These are phyloP conservation scores for Hofmannophila pseudospretella DNA, from an alignment of 2,888 invertebrate species.

Conservation along the genomic window DNA sequence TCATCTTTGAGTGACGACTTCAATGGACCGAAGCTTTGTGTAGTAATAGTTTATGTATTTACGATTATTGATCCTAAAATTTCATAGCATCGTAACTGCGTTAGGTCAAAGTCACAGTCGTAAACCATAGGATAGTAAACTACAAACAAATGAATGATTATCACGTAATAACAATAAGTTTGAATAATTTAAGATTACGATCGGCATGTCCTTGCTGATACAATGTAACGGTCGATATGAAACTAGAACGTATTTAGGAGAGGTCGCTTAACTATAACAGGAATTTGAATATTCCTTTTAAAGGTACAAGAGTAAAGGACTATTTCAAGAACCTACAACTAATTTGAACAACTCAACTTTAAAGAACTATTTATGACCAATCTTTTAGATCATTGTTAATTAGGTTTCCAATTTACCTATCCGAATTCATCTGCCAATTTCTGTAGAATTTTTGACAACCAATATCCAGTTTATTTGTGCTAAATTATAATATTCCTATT, in stretches of 20 bases:
- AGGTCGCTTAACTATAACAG: background rate
- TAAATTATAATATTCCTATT: too few relatives aligned
- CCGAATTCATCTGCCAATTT: too few relatives aligned
- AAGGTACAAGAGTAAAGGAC: too few relatives aligned
- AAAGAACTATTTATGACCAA: too few relatives aligned
- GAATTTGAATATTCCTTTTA: too few relatives aligned
- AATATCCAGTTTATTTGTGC: too few relatives aligned
- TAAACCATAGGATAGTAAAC: constrained; percentile 21
- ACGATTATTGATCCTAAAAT: constrained; percentile 7
- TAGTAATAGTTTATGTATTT: background rate
- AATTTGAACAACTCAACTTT: too few relatives aligned
- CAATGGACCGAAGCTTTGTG: background rate
- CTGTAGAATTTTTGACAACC: too few relatives aligned
- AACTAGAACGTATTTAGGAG: background rate
- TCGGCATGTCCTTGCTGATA: constrained; percentile 39
- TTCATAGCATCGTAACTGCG: constrained; percentile 16
- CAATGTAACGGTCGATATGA: constrained; percentile 25
- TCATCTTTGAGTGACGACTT: too few relatives aligned
- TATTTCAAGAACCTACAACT: too few relatives aligned
- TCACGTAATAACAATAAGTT: constrained; percentile 42
- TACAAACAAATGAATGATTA: constrained; percentile 34
- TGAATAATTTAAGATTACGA: constrained; percentile 47
- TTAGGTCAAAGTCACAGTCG: constrained; percentile 25
- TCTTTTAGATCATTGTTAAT: too few relatives aligned
- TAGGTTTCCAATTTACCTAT: too few relatives aligned